phyloP scores from a whole-genome alignment of 2,888 invertebrate genomes.

The Asteroscopus sphinx region DNA sequence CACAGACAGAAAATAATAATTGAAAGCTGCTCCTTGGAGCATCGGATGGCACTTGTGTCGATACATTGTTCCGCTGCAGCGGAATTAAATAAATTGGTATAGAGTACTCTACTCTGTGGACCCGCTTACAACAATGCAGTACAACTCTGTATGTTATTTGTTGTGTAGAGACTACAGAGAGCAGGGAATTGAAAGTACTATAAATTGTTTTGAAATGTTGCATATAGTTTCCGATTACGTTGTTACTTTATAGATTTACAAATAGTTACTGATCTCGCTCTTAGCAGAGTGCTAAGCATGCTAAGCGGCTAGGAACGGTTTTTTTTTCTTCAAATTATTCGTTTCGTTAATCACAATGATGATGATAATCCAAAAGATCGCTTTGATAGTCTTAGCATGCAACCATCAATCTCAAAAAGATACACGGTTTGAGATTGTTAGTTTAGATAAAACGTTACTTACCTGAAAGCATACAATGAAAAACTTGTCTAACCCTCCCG shows the following conservation, averaged over 20 bases:
- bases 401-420: too few species aligned
- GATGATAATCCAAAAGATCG: too few species aligned
- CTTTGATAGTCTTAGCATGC: too few species aligned
- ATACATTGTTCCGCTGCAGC: slow-evolving; percentile 47
- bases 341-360: too few species aligned
- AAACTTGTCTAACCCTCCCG: not conserved
- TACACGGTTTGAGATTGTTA: too few species aligned
- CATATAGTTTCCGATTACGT: not conserved
- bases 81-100: slow-evolving; percentile 51
- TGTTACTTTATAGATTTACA: not conserved
- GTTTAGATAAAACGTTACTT: too few species aligned
- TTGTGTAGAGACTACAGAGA: not conserved
- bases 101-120: slow-evolving; percentile 20
- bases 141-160: slow-evolving; percentile 24
- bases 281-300: too few species aligned
- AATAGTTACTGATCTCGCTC: too few species aligned
- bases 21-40: slow-evolving; percentile 53
- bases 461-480: too few species aligned
- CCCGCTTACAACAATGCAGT: slow-evolving; percentile 19
- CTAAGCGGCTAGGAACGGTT: too few species aligned
- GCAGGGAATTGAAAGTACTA: slow-evolving; percentile 32
- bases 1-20: slow-evolving; percentile 58
- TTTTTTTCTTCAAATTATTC: too few species aligned
- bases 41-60: slow-evolving; percentile 47
- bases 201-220: slow-evolving; percentile 11